These are phyloP conservation scores for Cebidichthys violaceus DNA, from an alignment of 2,113 vertebrate species.

Conservation along the genomic window DNA sequence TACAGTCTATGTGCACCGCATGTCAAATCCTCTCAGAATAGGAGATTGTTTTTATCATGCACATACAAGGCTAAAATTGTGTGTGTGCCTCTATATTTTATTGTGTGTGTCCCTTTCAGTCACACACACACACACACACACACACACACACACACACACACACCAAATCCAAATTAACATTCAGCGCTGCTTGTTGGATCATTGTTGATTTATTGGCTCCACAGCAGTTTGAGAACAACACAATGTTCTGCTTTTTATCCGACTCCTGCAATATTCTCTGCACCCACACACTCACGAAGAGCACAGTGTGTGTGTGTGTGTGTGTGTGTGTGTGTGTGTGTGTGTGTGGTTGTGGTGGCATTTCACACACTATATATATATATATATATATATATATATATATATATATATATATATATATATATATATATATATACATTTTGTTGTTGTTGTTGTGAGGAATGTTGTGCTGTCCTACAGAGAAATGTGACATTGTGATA, in stretches of 20 bases:
- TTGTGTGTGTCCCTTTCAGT: background rate
- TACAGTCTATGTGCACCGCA: background rate
- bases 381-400: no score
- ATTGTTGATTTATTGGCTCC: slow-evolving; percentile 63
- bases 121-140: background rate
- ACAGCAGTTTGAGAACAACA: slow-evolving; percentile 58
- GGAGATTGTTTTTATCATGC: background rate
- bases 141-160: background rate
- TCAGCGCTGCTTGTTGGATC: slow-evolving; percentile 25
- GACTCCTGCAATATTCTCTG: slow-evolving; percentile 58
- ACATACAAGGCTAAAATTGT: background rate
- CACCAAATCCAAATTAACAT: slow-evolving; percentile 46
- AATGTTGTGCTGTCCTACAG: background rate
- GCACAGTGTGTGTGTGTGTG: background rate
- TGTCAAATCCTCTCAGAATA: background rate
- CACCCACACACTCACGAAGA: slow-evolving; percentile 26
- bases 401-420: no score
- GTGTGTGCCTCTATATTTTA: background rate
- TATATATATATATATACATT: no score
- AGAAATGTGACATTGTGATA: background rate
- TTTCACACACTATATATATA: background rate
- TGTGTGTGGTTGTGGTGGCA: background rate
- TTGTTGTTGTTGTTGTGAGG: background rate
- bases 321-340: background rate
- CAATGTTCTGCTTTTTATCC: slow-evolving; percentile 40